phyloP scores from a whole-genome alignment of 2,797 vertebrate genomes.

The Takifugu ocellatus region DNA sequence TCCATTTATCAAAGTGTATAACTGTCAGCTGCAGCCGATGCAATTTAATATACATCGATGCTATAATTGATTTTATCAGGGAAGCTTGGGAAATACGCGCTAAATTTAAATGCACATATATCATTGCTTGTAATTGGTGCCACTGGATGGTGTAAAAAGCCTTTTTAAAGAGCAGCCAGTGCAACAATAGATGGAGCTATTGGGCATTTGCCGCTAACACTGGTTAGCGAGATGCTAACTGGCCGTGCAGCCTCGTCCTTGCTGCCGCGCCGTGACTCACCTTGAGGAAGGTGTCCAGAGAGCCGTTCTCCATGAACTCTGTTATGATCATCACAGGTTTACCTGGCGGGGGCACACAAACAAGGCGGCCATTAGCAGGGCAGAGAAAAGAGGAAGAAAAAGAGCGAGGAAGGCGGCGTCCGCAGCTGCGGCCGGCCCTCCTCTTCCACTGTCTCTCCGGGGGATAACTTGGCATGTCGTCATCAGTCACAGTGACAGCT shows the following conservation, averaged over 20 bases:
- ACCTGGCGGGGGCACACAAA: conserved; percentile 60
- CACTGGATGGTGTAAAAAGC: neutral
- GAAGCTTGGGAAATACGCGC: too few species aligned
- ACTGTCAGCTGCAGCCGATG: conserved; percentile 2
- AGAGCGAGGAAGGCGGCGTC: conserved; percentile 34
- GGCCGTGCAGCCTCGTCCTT: neutral
- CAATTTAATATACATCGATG: neutral
- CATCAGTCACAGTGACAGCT: conserved; percentile 79
- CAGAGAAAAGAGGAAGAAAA: conserved; percentile 28
- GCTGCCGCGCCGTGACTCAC: conserved; percentile 56
- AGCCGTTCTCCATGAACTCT: conserved; percentile 82
- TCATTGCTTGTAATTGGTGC: too few species aligned
- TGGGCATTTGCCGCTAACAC: too few species aligned
- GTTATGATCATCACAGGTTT: conserved; percentile 83
- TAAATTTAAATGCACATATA: too few species aligned
- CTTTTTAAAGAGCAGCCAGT: neutral
- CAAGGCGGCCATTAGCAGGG: conserved; percentile 36
- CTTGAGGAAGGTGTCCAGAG: conserved; percentile 80
- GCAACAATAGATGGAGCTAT: too few species aligned
- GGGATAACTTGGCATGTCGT: conserved; percentile 68
- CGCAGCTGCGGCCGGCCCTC: conserved; percentile 58
- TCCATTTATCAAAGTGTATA: conserved; percentile 5
- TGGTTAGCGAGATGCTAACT: too few species aligned
- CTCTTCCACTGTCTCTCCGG: conserved; percentile 54
- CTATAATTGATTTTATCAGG: neutral